Conservation (phyloP, 64 coral and sea anemone species). For the Stichodactyla mertensii region DNA sequence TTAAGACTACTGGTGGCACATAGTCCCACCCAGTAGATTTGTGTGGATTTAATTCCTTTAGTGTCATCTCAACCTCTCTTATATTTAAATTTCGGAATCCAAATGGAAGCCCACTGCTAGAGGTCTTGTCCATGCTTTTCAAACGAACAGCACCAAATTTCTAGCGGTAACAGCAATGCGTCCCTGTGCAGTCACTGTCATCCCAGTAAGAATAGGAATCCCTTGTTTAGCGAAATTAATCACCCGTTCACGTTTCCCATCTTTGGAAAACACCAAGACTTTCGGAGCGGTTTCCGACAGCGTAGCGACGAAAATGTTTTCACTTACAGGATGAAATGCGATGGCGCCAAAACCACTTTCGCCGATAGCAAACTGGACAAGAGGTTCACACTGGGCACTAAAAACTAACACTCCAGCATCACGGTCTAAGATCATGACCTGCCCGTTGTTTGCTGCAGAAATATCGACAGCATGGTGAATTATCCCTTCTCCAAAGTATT, state of each 20-base stretch:
- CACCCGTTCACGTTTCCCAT: slow-evolving; percentile 6
- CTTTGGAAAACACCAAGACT: slow-evolving; percentile 7
- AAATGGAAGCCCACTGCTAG: no score
- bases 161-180: slow-evolving; percentile 23
- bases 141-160: background rate
- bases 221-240: background rate
- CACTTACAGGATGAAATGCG: slow-evolving; percentile 4
- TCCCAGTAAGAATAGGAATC: background rate
- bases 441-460: slow-evolving; percentile 19
- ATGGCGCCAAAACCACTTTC: background rate
- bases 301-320: slow-evolving; percentile 27
- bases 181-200: background rate
- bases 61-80: no score
- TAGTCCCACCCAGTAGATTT: no score
- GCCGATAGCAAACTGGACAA: background rate
- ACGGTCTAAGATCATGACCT: slow-evolving; percentile 15
- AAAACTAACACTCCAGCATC: slow-evolving; percentile 24
- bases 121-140: background rate
- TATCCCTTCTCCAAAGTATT: slow-evolving; percentile 1
- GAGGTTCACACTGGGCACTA: background rate
- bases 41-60: no score
- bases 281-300: background rate
- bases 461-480: slow-evolving; percentile 1
- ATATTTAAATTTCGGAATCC: no score
- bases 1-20: no score